Evolutionary conservation across 2,113 vertebrate genomes (phyloP), one percentile per base, ranked within the genome.

Genomic region (Coturnix japonica): DNA sequence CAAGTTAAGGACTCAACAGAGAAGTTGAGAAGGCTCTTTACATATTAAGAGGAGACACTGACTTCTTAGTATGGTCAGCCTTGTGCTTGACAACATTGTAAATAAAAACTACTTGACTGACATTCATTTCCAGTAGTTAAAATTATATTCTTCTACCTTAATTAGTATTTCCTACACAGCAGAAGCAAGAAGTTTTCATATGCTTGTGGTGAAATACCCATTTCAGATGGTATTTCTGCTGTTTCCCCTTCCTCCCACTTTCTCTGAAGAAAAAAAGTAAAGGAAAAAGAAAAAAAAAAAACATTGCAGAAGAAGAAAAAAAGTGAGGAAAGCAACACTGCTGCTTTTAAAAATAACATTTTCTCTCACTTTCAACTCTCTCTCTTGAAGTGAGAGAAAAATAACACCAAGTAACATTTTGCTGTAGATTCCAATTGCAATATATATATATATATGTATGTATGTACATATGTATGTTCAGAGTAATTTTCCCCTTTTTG

Each of bases 301-400:
- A 28, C 28, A 54, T 18, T 31, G 51, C 25, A 47, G 21, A 47
- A 54, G 53, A 54, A 54, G 53, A 23, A 54, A 54, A 56, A 31
- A 31, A 54, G 43, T 66, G 59, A 90, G 41, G 63, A 84, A 79
- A 87, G 28, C 67, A 89, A 93, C 91, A 91, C 74, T 91, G 16
- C 43, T 87, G 54, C 51, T 76, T 90, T 94, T 80, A 83, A 96
- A 96, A 95, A 93, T 89, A 96, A 76, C 64, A 56, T 46, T 80
- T 95, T 87, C 13, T 94, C 83, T 89, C 95, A 71, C 89, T 89
- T 94, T 59, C 26, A 75, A 57, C 46, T 65, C 76, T 88, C 22
- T 70, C 9, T 63, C 64, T 76, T 51, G 20, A 89, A 85, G 92
- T 92, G 86, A 82, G 71, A 89, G 44, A 66, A 94, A 87, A 91